Conservation (phyloP, 2,888 invertebrate species). For the Leucophora obtusa region DNA sequence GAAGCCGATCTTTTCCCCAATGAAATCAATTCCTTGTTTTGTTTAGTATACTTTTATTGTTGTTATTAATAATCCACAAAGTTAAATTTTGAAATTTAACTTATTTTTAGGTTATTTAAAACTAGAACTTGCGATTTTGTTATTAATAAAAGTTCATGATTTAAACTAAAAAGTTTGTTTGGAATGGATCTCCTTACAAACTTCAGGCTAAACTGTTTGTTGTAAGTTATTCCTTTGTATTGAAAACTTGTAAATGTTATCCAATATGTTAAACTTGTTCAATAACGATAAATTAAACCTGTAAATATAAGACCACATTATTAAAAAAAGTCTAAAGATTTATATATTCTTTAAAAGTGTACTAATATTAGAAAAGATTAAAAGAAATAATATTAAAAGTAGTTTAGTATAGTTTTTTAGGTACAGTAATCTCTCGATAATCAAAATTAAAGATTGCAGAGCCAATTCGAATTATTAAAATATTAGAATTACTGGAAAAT, state of each 20-base stretch:
- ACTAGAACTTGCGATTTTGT: background rate
- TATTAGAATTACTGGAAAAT: too few relatives aligned
- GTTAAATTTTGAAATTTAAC: background rate
- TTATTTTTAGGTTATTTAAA: background rate
- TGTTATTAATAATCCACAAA: background rate
- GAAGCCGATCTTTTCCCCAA: background rate
- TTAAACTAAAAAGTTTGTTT: background rate
- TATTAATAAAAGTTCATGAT: background rate
- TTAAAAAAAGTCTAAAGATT: background rate
- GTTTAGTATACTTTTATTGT: background rate
- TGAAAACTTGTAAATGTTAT: conserved; percentile 44
- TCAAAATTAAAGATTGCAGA: too few relatives aligned
- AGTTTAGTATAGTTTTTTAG: too few relatives aligned
- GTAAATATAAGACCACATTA: conserved; percentile 17
- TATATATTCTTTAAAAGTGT: too few relatives aligned
- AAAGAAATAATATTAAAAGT: conserved; percentile 5
- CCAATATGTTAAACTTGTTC: conserved; percentile 46
- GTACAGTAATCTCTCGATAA: too few relatives aligned
- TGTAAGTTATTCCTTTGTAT: conserved; percentile 25
- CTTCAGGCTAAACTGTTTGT: conserved; percentile 35
- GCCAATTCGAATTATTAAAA: too few relatives aligned
- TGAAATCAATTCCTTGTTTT: conserved; percentile 20
- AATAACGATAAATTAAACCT: conserved; percentile 54
- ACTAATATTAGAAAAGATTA: too few relatives aligned
- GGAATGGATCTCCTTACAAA: background rate